Evolutionary conservation across 2,888 invertebrate species (phyloP), one percentile per base, ranked within the genome.

Genomic region (Apamea anceps): DNA sequence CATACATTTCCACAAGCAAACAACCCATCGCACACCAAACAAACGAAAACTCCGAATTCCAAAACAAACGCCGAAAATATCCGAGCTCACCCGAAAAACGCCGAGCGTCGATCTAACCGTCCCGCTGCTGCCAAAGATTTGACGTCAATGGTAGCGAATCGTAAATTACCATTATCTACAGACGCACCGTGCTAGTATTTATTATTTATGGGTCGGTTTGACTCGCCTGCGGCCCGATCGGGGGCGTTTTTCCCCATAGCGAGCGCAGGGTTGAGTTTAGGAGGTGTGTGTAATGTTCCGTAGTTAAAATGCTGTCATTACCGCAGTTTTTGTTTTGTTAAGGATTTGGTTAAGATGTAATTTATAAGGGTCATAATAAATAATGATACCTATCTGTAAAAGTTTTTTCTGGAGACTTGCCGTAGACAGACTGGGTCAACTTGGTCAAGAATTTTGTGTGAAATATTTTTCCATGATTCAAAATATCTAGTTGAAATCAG

Each of bases 141-240:
- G 96, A 96, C 95, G 95, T 91, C 94, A 93, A 92, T 94, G 94
- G 95, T 95, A 93, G 93, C 92, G 92, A 93, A 92, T 94, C 95
- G 96, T 97, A 97, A 96, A 96, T 97, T 96, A 97, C 96, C 95
- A 97, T 96, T 97, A 97, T 97, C 97, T 96, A 94, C 95, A 96
- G 96, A 96, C 96, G 95, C 93, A 94, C 95, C 92, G 95, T 93
- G 95, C 95, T 96, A 95, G 94, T 96, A 95, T 96, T 97, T 97
- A 97, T 97, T 97, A 97, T 97, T 97, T 97, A 97, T 97, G 96
- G 95, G 95, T 90, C 94, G 95, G 94, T 95, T 95, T 94, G 96
- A 92, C 93, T 94, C 94, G 95, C 95, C 96, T 90, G 94, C 92
- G 95, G 95, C 93, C 90, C 91, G 93, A 92, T 89, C 91, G 94